Percentiles rank a stretch among this genome's conserved stretches.
Evolutionary conservation across 2,113 vertebrate species (phyloP).

Genomic region (Rallus limicola): DNA sequence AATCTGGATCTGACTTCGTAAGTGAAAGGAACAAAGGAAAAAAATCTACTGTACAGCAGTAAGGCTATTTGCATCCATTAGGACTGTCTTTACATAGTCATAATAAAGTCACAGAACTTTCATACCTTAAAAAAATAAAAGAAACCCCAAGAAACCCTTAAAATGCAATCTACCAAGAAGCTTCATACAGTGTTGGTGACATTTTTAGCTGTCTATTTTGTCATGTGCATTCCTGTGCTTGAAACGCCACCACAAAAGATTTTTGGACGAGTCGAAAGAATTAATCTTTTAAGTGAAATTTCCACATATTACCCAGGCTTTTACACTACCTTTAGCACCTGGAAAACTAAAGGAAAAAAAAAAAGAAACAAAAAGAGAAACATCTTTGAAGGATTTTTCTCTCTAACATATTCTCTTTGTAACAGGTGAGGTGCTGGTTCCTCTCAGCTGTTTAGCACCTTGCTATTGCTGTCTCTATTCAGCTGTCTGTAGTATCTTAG

Average conservation of each 20-base stretch:
- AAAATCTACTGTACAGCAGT: slow-evolving; percentile 22
- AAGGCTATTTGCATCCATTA: neutral
- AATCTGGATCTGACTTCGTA: neutral
- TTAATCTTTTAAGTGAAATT: neutral
- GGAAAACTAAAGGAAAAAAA: neutral
- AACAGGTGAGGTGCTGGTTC: neutral
- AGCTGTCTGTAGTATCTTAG: neutral
- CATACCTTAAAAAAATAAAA: neutral
- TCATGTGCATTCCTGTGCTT: neutral
- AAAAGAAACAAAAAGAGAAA: neutral
- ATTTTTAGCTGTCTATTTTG: neutral
- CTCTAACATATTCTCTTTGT: neutral
- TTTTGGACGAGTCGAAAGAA: neutral
- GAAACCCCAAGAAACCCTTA: neutral
- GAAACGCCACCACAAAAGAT: neutral
- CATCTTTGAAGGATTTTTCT: neutral
- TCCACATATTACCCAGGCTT: neutral
- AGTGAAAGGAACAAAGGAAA: neutral
- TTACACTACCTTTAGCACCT: neutral
- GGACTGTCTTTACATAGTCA: neutral
- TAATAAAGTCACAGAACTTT: slow-evolving; percentile 36
- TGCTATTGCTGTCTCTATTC: neutral
- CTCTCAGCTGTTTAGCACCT: neutral
- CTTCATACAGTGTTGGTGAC: neutral
- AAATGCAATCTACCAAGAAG: neutral